Evolutionary conservation across 2,888 invertebrate genomes (phyloP).

Genomic region (Tetrapedia diversipes): DNA sequence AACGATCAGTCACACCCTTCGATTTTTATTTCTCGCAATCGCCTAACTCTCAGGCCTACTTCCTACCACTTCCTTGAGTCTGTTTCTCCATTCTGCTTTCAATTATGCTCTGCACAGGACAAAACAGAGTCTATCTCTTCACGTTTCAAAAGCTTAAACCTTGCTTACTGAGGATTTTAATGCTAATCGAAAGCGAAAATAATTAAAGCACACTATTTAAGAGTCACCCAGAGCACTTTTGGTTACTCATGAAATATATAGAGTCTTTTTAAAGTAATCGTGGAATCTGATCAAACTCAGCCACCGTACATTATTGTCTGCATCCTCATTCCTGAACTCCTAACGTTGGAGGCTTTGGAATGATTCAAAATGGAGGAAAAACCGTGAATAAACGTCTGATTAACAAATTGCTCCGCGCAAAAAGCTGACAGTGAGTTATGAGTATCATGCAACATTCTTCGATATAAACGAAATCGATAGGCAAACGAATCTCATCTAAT

Average conservation of each 20-base stretch:
- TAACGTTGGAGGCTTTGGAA: slow-evolving; percentile 25
- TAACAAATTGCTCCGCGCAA: slow-evolving; percentile 69
- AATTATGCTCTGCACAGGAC: slow-evolving; percentile 19
- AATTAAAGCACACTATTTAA: too few species aligned
- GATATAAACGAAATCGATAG: slow-evolving; percentile 50
- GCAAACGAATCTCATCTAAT: slow-evolving; percentile 52
- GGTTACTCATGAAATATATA: too few species aligned
- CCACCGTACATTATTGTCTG: too few species aligned
- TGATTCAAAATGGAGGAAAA: slow-evolving; percentile 47
- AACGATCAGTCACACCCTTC: slow-evolving; percentile 80
- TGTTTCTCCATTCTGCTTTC: slow-evolving; percentile 38
- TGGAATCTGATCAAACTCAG: too few species aligned
- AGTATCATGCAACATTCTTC: slow-evolving; percentile 43
- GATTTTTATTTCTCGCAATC: slow-evolving; percentile 80
- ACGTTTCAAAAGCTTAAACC: slow-evolving; percentile 73
- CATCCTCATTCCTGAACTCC: slow-evolving; percentile 13
- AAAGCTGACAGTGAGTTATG: slow-evolving; percentile 60
- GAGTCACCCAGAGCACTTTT: too few species aligned
- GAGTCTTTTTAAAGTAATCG: too few species aligned
- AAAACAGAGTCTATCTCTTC: slow-evolving; percentile 35
- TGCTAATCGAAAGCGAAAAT: slow-evolving; percentile 75
- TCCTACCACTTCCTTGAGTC: slow-evolving; percentile 51
- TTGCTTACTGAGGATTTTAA: slow-evolving; percentile 68
- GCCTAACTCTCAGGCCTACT: slow-evolving; percentile 71
- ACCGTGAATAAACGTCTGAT: slow-evolving; percentile 58